phyloP scores from a whole-genome alignment of 2,797 vertebrate genomes.

The Lophotriccus pileatus region DNA sequence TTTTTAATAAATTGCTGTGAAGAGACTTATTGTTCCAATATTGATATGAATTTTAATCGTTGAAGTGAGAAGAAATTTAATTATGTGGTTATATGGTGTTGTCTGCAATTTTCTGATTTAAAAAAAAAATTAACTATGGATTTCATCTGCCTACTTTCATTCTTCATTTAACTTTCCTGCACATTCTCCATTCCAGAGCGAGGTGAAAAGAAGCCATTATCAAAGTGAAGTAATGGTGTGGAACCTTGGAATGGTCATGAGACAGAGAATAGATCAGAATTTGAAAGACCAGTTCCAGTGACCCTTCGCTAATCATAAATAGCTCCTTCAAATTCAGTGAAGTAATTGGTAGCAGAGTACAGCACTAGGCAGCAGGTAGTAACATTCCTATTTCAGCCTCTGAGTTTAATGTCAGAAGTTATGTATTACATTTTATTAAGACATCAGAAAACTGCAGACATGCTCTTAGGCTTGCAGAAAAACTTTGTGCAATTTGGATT shows the following conservation, averaged over 20 bases:
- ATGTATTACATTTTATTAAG: neutral
- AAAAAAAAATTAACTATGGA: neutral
- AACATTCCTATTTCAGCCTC: neutral
- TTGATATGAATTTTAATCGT: neutral
- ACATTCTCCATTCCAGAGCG: neutral
- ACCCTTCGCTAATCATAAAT: neutral
- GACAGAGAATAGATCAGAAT: neutral
- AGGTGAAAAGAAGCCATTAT: neutral
- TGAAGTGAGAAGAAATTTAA: neutral
- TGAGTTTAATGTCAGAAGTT: neutral
- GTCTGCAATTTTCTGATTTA: neutral
- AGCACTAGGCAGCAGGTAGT: neutral
- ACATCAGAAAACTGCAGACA: neutral
- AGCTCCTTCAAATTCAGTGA: neutral
- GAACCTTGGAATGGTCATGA: neutral
- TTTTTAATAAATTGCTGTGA: neutral
- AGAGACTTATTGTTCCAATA: neutral
- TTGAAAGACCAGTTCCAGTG: neutral
- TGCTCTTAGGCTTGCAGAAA: neutral
- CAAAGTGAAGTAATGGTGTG: neutral
- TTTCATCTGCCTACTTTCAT: neutral
- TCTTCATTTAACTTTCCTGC: neutral
- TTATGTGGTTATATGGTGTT: neutral
- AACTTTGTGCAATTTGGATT: neutral
- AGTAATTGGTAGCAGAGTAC: neutral